Evolutionary conservation across 1,140 invertebrate species (phyloP), one percentile per base, ranked within the genome.

Genomic region (Lasioglossum baleicum): DNA sequence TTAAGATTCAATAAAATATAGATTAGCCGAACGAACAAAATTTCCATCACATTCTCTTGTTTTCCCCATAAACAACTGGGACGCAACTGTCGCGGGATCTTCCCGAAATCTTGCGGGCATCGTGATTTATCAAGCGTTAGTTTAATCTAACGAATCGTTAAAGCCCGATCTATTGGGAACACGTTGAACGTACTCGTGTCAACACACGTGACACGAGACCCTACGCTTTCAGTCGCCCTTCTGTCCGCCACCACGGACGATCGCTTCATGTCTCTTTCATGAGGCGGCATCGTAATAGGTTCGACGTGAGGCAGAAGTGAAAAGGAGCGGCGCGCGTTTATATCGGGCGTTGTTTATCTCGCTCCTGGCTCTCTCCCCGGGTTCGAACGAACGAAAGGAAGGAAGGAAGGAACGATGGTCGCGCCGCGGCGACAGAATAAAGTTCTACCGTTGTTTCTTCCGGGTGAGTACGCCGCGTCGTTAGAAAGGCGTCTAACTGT

Each of bases 401-500:
- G 73, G 35, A 51, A 74, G 77, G 53, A 74, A 13, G 51, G 51
- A 53, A 82, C 77, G 82, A 75, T 58, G 85, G 63, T 64, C 73
- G 84, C 44, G 84, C 44, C 83, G 80, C 65, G 64, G 76, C 66
- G 64, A 74, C 69, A 40, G 78, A 83, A 87, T 86, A 87, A 87
- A 88, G 85, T 85, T 81, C 81, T 71, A 85, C 81, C 83, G 87
- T 85, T 89, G 86, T 86, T 90, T 75, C 80, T 89, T 90, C 87
- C 89, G 86, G 88, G 76, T 90, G 89, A 88, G 87, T 90, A 86
- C 79, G 70, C 79, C 72, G 74, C 83, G 81, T 89, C 84, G 86
- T 88, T 87, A 88, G 85, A 89, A 86, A 86, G 87, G 84, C 88
- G 83, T 85, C 88, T 84, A 90, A 89, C 85, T 90, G 86, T 87